These are phyloP conservation scores for Selene dorsalis DNA, from an alignment of 2,797 vertebrate genomes.

Conservation along the genomic window DNA sequence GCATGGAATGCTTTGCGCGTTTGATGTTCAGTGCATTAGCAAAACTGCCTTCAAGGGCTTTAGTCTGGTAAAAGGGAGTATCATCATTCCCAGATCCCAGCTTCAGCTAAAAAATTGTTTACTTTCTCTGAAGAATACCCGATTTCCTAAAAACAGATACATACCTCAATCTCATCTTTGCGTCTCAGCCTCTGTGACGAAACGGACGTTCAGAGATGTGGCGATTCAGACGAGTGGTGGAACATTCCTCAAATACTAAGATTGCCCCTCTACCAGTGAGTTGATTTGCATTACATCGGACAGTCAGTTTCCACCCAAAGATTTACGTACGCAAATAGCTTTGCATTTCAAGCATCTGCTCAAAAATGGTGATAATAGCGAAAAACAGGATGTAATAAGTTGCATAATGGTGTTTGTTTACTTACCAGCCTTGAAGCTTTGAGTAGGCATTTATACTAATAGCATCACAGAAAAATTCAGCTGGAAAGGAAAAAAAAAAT, in stretches of 20 bases:
- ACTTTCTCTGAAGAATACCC: slow-evolving; percentile 66
- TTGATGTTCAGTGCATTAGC: slow-evolving; percentile 76
- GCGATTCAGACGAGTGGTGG: neutral
- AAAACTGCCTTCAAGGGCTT: slow-evolving; percentile 75
- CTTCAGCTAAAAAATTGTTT: slow-evolving; percentile 68
- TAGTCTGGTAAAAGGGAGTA: slow-evolving; percentile 69
- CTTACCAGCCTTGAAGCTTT: slow-evolving; percentile 40
- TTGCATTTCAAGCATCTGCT: slow-evolving; percentile 20
- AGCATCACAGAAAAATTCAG: slow-evolving; percentile 18
- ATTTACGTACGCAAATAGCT: neutral
- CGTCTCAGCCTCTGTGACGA: slow-evolving; percentile 18
- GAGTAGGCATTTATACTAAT: slow-evolving; percentile 47
- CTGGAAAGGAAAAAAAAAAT: slow-evolving; percentile 22
- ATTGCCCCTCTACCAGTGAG: too few relatives aligned
- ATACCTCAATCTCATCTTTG: slow-evolving; percentile 29
- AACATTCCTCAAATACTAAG: neutral
- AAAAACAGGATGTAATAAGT: slow-evolving; percentile 33
- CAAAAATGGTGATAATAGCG: slow-evolving; percentile 29
- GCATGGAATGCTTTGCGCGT: slow-evolving; percentile 63
- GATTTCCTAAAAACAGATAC: slow-evolving; percentile 52
- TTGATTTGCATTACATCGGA: slow-evolving; percentile 1
- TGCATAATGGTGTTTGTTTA: slow-evolving; percentile 45
- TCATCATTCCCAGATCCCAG: slow-evolving; percentile 70
- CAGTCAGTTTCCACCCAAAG: neutral
- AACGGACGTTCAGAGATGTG: slow-evolving; percentile 27